These are phyloP conservation scores for Microctenopoma stevenorrisi DNA, from an alignment of 2,797 vertebrate species.

Conservation along the genomic window DNA sequence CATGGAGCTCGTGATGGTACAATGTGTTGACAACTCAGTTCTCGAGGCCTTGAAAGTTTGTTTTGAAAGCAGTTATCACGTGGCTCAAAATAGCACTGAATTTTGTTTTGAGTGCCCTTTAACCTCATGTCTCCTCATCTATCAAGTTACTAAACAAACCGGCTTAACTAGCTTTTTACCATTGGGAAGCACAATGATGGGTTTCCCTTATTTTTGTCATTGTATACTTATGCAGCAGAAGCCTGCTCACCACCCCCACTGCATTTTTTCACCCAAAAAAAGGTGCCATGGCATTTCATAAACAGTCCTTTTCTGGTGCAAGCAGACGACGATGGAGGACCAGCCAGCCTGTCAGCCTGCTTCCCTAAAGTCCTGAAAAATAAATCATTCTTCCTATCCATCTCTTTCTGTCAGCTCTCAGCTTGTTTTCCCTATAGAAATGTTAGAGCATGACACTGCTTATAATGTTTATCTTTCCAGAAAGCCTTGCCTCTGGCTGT, in stretches of 20 bases:
- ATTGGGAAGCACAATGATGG: slow-evolving; percentile 1
- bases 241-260: not conserved
- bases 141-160: slow-evolving; percentile 15
- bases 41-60: not conserved
- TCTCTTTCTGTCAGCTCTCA: slow-evolving; percentile 10
- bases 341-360: slow-evolving; percentile 20
- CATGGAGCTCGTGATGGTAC: not conserved
- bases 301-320: slow-evolving; percentile 20
- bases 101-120: slow-evolving; percentile 1
- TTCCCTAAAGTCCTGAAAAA: slow-evolving; percentile 19
- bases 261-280: slow-evolving; percentile 18
- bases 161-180: not conserved
- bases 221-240: not conserved
- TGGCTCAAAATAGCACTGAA: not conserved
- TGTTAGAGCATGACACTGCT: slow-evolving; percentile 11
- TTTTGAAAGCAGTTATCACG: slow-evolving; percentile 12
- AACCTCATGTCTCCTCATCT: slow-evolving; percentile 39
- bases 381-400: slow-evolving; percentile 15
- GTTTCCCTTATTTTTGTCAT: slow-evolving; percentile 2
- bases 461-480: slow-evolving; percentile 39
- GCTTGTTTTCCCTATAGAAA: slow-evolving; percentile 28
- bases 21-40: not conserved
- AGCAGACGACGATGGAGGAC: slow-evolving; percentile 6
- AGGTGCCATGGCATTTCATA: slow-evolving; percentile 22
- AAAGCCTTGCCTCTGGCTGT: slow-evolving; percentile 7